Evolutionary conservation across 37 sponge, comb jelly and placozoan species (phyloP).

Genomic region (Corticium candelabrum): DNA sequence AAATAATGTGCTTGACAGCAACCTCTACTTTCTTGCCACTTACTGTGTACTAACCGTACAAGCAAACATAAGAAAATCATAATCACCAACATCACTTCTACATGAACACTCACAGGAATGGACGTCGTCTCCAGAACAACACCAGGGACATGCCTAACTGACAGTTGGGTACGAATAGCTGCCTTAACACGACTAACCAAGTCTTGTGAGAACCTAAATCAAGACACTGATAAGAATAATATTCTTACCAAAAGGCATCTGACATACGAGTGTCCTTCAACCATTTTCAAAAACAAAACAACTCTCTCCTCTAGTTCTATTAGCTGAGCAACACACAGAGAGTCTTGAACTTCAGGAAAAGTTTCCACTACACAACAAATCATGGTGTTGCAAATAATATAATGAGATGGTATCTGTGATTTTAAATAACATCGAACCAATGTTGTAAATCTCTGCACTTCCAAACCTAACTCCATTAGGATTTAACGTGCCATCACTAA

Average conservation of each 20-base stretch:
- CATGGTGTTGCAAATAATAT: no score
- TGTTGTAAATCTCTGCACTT: conserved; percentile 94
- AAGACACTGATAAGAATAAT: background rate
- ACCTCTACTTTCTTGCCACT: conserved; percentile 97
- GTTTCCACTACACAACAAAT: conserved; percentile 71
- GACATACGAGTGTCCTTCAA: conserved; percentile 38
- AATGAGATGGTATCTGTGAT: background rate
- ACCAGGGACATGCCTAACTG: conserved; percentile 86
- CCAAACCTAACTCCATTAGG: conserved; percentile 95
- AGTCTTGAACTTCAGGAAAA: conserved; percentile 65
- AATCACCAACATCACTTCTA: background rate
- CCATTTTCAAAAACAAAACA: conserved; percentile 88
- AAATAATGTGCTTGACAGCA: conserved; percentile 87
- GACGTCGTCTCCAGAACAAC: conserved; percentile 70
- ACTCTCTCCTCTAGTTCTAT: conserved; percentile 79
- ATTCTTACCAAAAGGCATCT: background rate
- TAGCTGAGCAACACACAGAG: conserved; percentile 87
- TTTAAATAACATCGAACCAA: conserved; percentile 33
- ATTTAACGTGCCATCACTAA: conserved; percentile 92
- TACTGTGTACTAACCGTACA: conserved; percentile 66
- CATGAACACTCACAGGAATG: conserved; percentile 68
- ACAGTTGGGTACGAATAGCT: conserved; percentile 65
- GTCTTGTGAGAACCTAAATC: conserved; percentile 49
- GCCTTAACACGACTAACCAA: conserved; percentile 46
- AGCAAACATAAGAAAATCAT: background rate